Conservation (phyloP, 2,888 invertebrate genomes). For the Drosophila seclusa region DNA sequence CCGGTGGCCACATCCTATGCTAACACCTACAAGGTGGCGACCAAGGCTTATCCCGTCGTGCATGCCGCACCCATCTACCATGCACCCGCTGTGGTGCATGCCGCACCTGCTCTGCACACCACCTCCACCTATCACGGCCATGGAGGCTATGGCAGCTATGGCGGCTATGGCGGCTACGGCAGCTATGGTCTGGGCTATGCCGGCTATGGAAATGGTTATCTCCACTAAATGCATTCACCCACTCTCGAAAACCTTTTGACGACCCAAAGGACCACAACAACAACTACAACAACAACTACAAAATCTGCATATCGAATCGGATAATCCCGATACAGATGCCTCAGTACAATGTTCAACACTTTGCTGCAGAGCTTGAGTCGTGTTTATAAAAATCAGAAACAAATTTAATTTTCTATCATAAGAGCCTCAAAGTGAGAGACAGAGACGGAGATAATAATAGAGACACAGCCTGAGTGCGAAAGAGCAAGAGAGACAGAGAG, state of each 20-base stretch:
- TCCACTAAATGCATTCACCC: conserved; percentile 66
- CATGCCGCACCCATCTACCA: conserved; percentile 73
- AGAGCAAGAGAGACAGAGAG: not conserved
- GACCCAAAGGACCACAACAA: conserved; percentile 33
- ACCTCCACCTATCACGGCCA: conserved; percentile 80
- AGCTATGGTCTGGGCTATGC: conserved; percentile 72
- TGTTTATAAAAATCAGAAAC: conserved; percentile 43
- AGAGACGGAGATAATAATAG: conserved; percentile 32
- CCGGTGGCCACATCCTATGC: conserved; percentile 84
- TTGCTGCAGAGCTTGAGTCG: conserved; percentile 64
- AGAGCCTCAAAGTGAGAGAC: conserved; percentile 40
- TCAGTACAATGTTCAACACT: conserved; percentile 42
- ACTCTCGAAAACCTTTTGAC: conserved; percentile 41
- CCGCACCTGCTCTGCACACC: conserved; percentile 82
- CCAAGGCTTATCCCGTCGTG: conserved; percentile 81
- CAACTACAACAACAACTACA: conserved; percentile 23
- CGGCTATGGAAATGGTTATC: conserved; percentile 66
- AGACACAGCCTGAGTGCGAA: conserved; percentile 16
- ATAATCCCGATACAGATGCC: conserved; percentile 32
- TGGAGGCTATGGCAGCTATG: conserved; percentile 56
- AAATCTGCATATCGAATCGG: conserved; percentile 21
- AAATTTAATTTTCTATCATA: not conserved
- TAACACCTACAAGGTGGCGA: conserved; percentile 83
- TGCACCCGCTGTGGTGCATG: conserved; percentile 74
- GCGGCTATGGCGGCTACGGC: conserved; percentile 63